These are phyloP conservation scores for Nyctibius grandis DNA, from an alignment of 2,797 vertebrate species.

Conservation along the genomic window DNA sequence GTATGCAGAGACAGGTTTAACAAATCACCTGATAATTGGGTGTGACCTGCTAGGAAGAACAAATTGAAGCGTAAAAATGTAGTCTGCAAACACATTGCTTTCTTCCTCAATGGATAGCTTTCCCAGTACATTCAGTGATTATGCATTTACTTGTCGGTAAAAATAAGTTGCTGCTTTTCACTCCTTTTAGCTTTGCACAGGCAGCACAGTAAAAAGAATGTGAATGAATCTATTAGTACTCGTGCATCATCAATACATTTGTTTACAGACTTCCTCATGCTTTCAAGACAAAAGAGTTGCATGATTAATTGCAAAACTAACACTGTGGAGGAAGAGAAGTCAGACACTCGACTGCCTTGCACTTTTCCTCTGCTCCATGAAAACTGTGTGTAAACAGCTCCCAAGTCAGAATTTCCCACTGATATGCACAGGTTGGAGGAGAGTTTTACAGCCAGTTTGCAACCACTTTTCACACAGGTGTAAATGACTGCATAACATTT, in stretches of 20 bases:
- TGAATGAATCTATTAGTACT: not conserved
- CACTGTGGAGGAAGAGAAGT: not conserved
- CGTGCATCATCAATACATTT: not conserved
- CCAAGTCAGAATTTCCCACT: not conserved
- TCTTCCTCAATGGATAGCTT: not conserved
- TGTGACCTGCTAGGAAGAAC: not conserved
- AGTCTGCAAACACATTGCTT: slow-evolving; percentile 13
- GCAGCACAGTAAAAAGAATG: not conserved
- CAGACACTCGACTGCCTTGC: not conserved
- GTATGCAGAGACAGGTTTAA: slow-evolving; percentile 16
- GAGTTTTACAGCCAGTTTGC: slow-evolving; percentile 10
- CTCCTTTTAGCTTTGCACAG: not conserved
- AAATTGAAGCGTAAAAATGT: slow-evolving; percentile 3
- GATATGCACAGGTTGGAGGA: not conserved
- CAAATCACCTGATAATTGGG: slow-evolving; percentile 34
- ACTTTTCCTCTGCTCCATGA: not conserved
- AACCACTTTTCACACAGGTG: not conserved
- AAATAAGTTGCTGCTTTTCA: not conserved
- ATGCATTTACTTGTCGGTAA: not conserved
- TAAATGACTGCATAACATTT: not conserved
- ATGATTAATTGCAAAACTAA: not conserved
- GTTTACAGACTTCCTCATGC: not conserved
- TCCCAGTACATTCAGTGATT: not conserved
- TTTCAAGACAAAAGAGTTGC: not conserved
- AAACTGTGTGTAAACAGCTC: not conserved